Evolutionary conservation across 2,113 vertebrate species (phyloP).

Genomic region (Mus pahari): DNA sequence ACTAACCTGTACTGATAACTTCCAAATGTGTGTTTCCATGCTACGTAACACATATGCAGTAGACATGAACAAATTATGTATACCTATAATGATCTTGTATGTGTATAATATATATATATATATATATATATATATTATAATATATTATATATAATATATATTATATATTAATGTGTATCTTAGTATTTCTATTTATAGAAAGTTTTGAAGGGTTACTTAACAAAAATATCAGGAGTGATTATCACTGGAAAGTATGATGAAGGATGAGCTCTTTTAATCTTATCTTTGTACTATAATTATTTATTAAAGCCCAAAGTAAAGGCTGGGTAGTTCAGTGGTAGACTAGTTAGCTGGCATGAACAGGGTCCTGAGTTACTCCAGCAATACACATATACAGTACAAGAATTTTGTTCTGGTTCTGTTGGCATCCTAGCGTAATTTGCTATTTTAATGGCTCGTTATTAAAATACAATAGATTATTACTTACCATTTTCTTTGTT

Average conservation of each 20-base stretch:
- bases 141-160: neutral
- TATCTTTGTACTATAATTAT: conserved; percentile 14
- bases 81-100: no score
- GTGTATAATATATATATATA: neutral
- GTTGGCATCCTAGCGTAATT: conserved; percentile 12
- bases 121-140: neutral
- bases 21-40: neutral
- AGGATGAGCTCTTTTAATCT: neutral
- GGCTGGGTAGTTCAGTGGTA: neutral
- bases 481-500: conserved; percentile 65
- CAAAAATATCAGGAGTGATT: neutral
- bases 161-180: neutral
- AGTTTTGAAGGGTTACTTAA: neutral
- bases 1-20: neutral
- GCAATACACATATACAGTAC: neutral
- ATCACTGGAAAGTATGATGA: neutral
- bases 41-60: neutral
- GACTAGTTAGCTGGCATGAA: neutral
- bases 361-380: neutral
- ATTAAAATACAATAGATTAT: neutral
- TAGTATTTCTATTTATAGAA: conserved; percentile 5
- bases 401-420: conserved; percentile 22
- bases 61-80: neutral
- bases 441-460: conserved; percentile 1
- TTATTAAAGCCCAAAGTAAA: neutral